Evolutionary conservation across 2,797 vertebrate species (phyloP).

Genomic region (Peromyscus nudipes): DNA sequence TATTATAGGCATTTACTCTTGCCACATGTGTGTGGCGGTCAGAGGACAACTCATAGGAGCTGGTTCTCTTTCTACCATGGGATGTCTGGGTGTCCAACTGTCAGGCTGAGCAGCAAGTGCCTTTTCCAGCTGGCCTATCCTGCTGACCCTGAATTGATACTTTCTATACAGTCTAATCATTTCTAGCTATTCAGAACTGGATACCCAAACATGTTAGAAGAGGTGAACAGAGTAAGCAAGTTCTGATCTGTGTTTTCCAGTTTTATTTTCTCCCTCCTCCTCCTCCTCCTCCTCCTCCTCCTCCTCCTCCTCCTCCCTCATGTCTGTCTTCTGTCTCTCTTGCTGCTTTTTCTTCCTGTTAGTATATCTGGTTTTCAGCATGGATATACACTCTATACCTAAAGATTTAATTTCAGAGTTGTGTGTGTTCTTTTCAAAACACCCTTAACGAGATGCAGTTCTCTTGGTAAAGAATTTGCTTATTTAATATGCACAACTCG

Average conservation of each 20-base stretch:
- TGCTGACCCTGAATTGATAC: background rate
- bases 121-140: background rate
- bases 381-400: background rate
- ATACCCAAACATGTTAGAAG: background rate
- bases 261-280: background rate
- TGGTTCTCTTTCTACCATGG: background rate
- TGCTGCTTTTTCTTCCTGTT: background rate
- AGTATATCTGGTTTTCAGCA: background rate
- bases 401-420: constrained; percentile 20
- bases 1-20: background rate
- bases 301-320: background rate
- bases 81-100: background rate
- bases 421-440: background rate
- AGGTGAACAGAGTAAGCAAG: background rate
- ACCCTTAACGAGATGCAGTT: background rate
- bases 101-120: background rate
- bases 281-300: background rate
- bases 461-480: background rate
- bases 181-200: background rate
- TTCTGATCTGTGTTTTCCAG: background rate
- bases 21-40: background rate
- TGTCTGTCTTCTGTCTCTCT: background rate
- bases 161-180: background rate
- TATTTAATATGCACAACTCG: background rate
- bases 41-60: background rate